phyloP scores from a whole-genome alignment of 1,140 invertebrate species.

The Lordiphosa collinella region DNA sequence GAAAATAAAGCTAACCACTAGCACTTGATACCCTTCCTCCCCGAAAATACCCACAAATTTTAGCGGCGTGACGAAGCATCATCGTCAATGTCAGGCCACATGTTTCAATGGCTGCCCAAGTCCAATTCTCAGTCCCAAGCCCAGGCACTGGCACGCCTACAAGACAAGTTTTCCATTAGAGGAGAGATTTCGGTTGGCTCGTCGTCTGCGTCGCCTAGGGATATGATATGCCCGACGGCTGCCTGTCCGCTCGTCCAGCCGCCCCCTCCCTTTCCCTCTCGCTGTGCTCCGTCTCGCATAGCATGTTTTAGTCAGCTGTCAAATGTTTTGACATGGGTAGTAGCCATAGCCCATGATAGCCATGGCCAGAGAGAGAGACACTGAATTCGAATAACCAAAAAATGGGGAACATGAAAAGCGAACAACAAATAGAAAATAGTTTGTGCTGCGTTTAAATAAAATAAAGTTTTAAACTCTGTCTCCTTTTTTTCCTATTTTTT shows the following conservation, averaged over 20 bases:
- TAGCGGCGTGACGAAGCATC: conserved; percentile 10
- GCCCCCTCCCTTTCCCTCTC: conserved; percentile 13
- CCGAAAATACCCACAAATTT: neutral
- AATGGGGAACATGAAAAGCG: conserved; percentile 46
- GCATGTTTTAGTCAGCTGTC: conserved; percentile 79
- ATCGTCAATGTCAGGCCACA: conserved; percentile 65
- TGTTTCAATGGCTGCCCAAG: conserved; percentile 63
- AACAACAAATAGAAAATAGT: conserved; percentile 22
- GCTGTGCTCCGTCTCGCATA: conserved; percentile 43
- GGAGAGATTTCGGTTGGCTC: conserved; percentile 32
- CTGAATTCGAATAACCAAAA: conserved; percentile 55
- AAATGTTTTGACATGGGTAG: conserved; percentile 79
- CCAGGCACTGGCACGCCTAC: conserved; percentile 16
- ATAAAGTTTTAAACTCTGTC: conserved; percentile 49
- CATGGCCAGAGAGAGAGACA: conserved; percentile 59
- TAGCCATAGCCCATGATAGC: conserved; percentile 14
- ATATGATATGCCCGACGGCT: conserved; percentile 42
- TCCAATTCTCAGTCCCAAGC: neutral
- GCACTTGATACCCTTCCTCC: conserved; percentile 3
- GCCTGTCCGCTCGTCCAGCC: conserved; percentile 26
- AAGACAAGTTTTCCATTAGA: conserved; percentile 24
- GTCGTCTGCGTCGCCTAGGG: conserved; percentile 30
- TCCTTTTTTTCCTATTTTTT: conserved; percentile 4
- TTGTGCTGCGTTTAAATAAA: conserved; percentile 63
- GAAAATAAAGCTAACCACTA: neutral